Percentiles rank a stretch among this genome's conserved stretches.
phyloP scores from a whole-genome alignment of 1,140 invertebrate species.

The Magallana angulata region DNA sequence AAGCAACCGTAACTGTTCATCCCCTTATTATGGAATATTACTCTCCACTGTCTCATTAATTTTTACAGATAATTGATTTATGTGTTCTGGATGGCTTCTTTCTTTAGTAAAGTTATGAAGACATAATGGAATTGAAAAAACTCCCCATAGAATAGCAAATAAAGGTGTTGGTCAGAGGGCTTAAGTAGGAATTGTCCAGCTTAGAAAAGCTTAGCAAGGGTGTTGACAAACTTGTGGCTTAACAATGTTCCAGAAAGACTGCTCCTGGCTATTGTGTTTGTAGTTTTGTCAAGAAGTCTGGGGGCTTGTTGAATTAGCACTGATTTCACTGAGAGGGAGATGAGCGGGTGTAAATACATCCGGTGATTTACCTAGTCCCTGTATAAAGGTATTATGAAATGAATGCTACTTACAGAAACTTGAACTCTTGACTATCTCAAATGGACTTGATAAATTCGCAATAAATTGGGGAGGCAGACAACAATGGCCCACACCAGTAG shows the following conservation, averaged over 20 bases:
- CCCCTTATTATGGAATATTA: neutral
- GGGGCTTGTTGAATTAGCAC: neutral
- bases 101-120: constrained; percentile 1
- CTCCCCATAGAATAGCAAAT: neutral
- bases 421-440: constrained; percentile 12
- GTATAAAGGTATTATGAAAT: constrained; percentile 29
- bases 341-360: constrained; percentile 16
- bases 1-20: neutral
- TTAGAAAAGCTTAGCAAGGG: constrained; percentile 8
- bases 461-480: neutral
- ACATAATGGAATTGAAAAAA: constrained; percentile 8
- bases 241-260: neutral
- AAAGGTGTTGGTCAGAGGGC: constrained; percentile 12
- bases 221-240: neutral
- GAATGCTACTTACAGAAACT: constrained; percentile 22
- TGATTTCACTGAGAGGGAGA: neutral
- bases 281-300: neutral
- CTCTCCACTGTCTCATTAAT: constrained; percentile 14
- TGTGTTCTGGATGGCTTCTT: constrained; percentile 19
- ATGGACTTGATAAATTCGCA: neutral
- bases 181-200: constrained; percentile 10
- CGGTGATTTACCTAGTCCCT: constrained; percentile 25
- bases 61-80: constrained; percentile 28
- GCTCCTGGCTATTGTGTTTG: neutral
- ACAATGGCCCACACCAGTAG: constrained; percentile 24